Evolutionary conservation across 2,888 invertebrate genomes (phyloP).

Genomic region (Miltochrista miniata): DNA sequence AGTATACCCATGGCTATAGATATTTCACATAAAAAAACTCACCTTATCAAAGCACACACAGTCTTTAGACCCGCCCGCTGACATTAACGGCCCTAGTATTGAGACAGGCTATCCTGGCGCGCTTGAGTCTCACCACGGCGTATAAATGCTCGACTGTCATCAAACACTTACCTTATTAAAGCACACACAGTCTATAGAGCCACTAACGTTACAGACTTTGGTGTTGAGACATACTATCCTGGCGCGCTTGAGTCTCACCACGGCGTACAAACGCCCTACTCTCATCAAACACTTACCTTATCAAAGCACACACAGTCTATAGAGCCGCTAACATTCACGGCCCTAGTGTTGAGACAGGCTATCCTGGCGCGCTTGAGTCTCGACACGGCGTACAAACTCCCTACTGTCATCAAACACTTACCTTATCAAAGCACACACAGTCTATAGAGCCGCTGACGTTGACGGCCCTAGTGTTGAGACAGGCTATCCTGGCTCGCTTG

Average conservation of each 20-base stretch:
- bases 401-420: conserved; percentile 39
- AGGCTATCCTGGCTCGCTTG: conserved; percentile 90
- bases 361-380: conserved; percentile 90
- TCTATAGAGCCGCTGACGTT: conserved; percentile 96
- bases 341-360: conserved; percentile 95
- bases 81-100: conserved; percentile 97
- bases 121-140: conserved; percentile 92
- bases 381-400: conserved; percentile 92
- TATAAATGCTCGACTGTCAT: conserved; percentile 98
- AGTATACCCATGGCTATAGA: conserved; percentile 95
- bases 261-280: conserved; percentile 95
- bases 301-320: conserved; percentile 96
- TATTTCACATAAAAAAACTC: conserved; percentile 91
- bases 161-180: conserved; percentile 95
- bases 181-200: conserved; percentile 94
- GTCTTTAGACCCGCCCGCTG: conserved; percentile 94
- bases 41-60: conserved; percentile 97
- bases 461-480: conserved; percentile 96
- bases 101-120: conserved; percentile 93
- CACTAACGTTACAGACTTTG: conserved; percentile 95
- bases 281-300: conserved; percentile 97
- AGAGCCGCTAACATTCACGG: conserved; percentile 96
- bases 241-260: conserved; percentile 89
- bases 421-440: conserved; percentile 96
- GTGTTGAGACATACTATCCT: conserved; percentile 96